Base-by-base conservation (phyloP, 2,888 invertebrate genomes). In the Eupithecia vulgata region DNA sequence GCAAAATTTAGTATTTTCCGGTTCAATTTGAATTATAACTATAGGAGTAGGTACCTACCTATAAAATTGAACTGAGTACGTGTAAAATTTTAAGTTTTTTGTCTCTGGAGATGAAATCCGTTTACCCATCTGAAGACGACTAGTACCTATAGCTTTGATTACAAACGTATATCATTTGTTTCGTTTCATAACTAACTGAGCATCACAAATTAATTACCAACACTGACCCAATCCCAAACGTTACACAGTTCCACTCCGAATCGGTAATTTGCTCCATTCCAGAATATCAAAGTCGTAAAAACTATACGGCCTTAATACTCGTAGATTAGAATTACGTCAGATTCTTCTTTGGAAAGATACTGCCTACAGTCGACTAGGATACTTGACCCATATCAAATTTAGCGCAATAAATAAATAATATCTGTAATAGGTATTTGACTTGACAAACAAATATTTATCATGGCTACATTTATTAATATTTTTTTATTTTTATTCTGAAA, bases 311-410 rank as follows among this genome's bases (percentile, higher is more conserved):
- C 71, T 62, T 52, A 62, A 57, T 30, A 30, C 1, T 3, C 30
- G 4, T 71, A 67, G 48, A 74, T 34, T 40, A 62, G 37, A 66
- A 62, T 61, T 21, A 52, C 52, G 52, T 70, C 68, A 37, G 48
- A 74, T 74, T 74, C 71, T 72, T 75, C 66, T 64, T 72, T 73
- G 70, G 78, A 78, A 78, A 78, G 76, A 76, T 73, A 71, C 71
- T 74, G 34, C 71, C 68, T 76, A 67, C 75, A 74, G 74, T 72
- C 74, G 70, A 35, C 76, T 75, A 30, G 30, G 30, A 1, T 30
- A 30, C 30, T 30, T 30, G 30, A 30, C 30, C 4, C 30, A 30
- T 30, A 30, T 30, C 30, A 30, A 30, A 30, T 30, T 30, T 30
- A 4, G 30, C 30, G 30, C 30, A 30, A 30, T 30, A 30, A 30